Base-by-base conservation (phyloP, 2,113 vertebrate genomes). In the Perognathus longimembris region DNA sequence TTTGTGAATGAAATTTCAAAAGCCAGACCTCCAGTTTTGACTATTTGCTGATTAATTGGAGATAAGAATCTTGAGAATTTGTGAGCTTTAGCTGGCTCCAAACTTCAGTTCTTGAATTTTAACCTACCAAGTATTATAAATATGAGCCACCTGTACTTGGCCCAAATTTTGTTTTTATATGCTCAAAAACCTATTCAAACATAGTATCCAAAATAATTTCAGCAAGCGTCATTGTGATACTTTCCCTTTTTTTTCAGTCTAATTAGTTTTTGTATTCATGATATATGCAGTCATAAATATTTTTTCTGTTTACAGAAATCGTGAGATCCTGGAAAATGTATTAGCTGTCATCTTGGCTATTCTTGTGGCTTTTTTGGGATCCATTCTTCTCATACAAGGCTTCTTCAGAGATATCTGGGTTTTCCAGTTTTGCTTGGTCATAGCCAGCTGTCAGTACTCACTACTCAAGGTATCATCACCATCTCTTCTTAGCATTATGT, bases 341-440 rank as follows among this genome's bases (percentile, higher is more conserved):
- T 98, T 99, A 97, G 98, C 99, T 14, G 98, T 99, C 77, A 97
- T 99, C 93, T 97, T 99, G 92, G 99, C 99, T 32, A 98, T 99
- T 97, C 98, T 99, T 83, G 99, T 99, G 97, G 99, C 99, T 93
- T 99, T 99, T 96, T 97, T 99, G 97, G 99, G 99, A 89, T 99
- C 99, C 64, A 93, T 99, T 95, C 98, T 99, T 97, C 99, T 99
- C 81, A 99, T 99, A 96, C 98, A 99, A 90, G 99, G 99, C 78
- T 99, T 99, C 98, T 99, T 99, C 98, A 99, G 99, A 70, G 99
- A 99, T 97, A 99, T 99, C 97, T 99, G 99, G 99, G 99, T 99
- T 97, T 99, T 99, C 98, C 99, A 99, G 98, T 99, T 99, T 98
- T 99, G 99, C 98, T 98, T 99, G 89, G 99, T 99, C 96, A 99